A percentile compares a stretch with the other conserved stretches of the same genome.
Evolutionary conservation across 2,888 invertebrate species (phyloP).

Genomic region (Cryptocephalus primarius): DNA sequence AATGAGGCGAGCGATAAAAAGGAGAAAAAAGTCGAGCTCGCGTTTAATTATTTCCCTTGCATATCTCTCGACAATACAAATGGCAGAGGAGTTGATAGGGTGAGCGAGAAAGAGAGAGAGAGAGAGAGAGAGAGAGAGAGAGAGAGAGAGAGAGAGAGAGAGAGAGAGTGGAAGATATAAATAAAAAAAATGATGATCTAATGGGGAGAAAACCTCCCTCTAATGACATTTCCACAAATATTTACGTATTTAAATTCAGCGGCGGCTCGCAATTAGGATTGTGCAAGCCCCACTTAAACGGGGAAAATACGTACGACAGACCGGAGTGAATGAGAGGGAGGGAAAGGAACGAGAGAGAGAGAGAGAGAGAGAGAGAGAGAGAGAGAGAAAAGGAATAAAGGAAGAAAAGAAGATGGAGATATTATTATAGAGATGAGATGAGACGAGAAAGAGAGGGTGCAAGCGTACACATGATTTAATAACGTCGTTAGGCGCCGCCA

Average conservation of each 20-base stretch:
- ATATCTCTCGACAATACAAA: no score
- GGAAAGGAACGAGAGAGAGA: not conserved
- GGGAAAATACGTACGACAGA: not conserved
- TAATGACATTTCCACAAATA: not conserved
- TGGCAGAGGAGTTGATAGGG: no score
- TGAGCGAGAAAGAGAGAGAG: no score
- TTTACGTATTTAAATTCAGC: not conserved
- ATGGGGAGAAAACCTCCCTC: not conserved
- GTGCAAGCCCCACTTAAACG: not conserved
- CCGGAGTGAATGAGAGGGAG: not conserved
- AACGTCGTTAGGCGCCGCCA: constrained; percentile 15
- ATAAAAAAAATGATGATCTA: not conserved
- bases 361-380: not conserved
- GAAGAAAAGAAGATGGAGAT: not conserved
- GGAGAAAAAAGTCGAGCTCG: no score
- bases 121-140: no score
- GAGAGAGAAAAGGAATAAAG: not conserved
- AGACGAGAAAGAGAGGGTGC: not conserved
- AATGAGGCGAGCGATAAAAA: no score
- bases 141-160: no score
- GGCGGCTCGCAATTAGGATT: not conserved
- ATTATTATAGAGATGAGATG: no score
- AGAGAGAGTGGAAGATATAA: not conserved
- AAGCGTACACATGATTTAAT: constrained; percentile 16
- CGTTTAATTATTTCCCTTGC: no score